phyloP scores from a whole-genome alignment of 1,140 invertebrate species.

The Drosophila willistoni region DNA sequence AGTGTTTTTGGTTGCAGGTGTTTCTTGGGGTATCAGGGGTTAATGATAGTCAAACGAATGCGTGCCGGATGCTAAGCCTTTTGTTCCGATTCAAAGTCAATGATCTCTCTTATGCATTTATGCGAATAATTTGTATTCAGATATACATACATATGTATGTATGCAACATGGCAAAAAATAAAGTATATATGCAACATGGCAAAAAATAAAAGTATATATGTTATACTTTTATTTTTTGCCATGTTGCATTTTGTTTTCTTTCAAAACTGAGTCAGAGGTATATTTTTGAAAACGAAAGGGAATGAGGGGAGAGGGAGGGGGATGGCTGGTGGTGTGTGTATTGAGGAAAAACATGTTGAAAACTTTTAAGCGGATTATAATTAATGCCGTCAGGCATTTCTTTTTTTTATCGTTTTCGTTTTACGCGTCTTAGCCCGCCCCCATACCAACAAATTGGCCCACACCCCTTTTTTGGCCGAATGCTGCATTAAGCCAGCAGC shows the following conservation, averaged over 20 bases:
- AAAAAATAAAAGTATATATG: too few species aligned
- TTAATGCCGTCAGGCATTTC: constrained; percentile 78
- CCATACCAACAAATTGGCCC: neutral
- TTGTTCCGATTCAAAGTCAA: constrained; percentile 12
- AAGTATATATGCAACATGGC: too few species aligned
- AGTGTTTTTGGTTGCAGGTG: constrained; percentile 27
- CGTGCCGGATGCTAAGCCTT: neutral
- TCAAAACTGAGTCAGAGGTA: constrained; percentile 43
- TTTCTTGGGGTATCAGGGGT: neutral
- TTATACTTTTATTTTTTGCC: constrained; percentile 22
- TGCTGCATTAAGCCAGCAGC: neutral
- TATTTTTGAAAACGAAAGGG: constrained; percentile 38
- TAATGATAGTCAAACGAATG: neutral
- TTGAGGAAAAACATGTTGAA: constrained; percentile 71
- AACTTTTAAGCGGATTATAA: constrained; percentile 82
- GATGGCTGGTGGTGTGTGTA: too few species aligned
- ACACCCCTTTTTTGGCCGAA: neutral
- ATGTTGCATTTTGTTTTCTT: neutral
- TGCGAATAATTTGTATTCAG: constrained; percentile 43
- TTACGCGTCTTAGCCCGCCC: constrained; percentile 34
- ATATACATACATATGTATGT: too few species aligned
- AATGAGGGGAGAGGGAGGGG: constrained; percentile 18
- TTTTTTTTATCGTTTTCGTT: constrained; percentile 60
- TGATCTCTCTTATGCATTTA: constrained; percentile 36
- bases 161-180: too few species aligned